phyloP scores from a whole-genome alignment of 2,888 invertebrate genomes.

The Tuberolachnus salignus region DNA sequence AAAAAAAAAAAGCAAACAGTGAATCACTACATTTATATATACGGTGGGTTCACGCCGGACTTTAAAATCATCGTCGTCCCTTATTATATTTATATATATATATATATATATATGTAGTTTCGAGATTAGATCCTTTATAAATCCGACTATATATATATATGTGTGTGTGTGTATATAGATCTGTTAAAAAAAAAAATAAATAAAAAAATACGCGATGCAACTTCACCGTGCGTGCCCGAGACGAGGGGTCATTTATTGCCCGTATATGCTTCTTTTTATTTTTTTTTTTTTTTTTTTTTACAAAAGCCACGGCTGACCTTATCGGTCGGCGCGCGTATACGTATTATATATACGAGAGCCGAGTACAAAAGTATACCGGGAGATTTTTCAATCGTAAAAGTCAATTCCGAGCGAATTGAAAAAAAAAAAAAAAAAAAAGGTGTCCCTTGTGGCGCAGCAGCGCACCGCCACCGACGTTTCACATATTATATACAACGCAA shows the following conservation, averaged over 20 bases:
- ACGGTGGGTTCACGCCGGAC: slow-evolving; percentile 34
- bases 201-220: slow-evolving; percentile 7
- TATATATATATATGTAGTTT: too few relatives aligned
- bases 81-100: too few relatives aligned
- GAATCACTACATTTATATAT: slow-evolving; percentile 47
- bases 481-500: background rate
- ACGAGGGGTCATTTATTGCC: slow-evolving; percentile 55
- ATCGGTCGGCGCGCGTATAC: slow-evolving; percentile 28
- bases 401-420: slow-evolving; percentile 51
- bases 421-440: slow-evolving; percentile 34
- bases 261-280: slow-evolving; percentile 34
- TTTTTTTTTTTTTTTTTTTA: too few relatives aligned
- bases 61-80: slow-evolving; percentile 54
- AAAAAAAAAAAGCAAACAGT: slow-evolving; percentile 37
- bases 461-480: background rate
- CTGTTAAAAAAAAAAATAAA: too few relatives aligned
- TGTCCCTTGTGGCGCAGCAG: slow-evolving; percentile 54
- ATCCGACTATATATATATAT: slow-evolving; percentile 39
- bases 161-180: too few relatives aligned
- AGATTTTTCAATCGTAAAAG: slow-evolving; percentile 55
- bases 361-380: slow-evolving; percentile 31
- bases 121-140: slow-evolving; percentile 53
- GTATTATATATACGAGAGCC: too few relatives aligned
- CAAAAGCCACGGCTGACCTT: slow-evolving; percentile 54
- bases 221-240: slow-evolving; percentile 29